Percentiles rank a stretch among this genome's conserved stretches.
Evolutionary conservation across 2,113 vertebrate species (phyloP).

Genomic region (Lathamus discolor): DNA sequence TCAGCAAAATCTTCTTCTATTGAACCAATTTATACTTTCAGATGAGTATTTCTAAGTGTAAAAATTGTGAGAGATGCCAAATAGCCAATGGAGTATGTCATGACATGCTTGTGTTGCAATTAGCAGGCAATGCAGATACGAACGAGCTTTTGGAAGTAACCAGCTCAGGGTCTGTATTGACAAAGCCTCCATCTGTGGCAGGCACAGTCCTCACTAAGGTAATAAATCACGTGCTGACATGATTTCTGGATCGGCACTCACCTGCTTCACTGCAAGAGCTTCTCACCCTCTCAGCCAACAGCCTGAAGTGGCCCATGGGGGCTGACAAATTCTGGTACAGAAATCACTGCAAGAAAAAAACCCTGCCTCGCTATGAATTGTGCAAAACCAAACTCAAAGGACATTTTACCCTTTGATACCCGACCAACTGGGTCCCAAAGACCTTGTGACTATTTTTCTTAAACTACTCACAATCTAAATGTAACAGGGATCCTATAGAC

Average conservation of each 20-base stretch:
- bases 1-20: background rate
- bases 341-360: background rate
- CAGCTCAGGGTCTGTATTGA: background rate
- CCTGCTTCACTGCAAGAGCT: background rate
- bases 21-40: background rate
- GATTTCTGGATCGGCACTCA: background rate
- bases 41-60: background rate
- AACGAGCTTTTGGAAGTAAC: background rate
- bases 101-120: background rate
- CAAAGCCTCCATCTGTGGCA: background rate
- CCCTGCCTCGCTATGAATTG: background rate
- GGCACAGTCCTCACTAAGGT: background rate
- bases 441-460: background rate
- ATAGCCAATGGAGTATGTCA: background rate
- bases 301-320: background rate
- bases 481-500: fast-evolving
- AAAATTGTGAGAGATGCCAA: background rate
- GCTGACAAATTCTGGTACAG: background rate
- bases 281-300: background rate
- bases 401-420: background rate
- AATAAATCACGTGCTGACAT: background rate
- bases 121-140: background rate
- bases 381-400: background rate
- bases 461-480: fast-evolving
- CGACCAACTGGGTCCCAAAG: background rate